Base-by-base conservation (phyloP, 2,797 vertebrate species). In the Trachurus trachurus region DNA sequence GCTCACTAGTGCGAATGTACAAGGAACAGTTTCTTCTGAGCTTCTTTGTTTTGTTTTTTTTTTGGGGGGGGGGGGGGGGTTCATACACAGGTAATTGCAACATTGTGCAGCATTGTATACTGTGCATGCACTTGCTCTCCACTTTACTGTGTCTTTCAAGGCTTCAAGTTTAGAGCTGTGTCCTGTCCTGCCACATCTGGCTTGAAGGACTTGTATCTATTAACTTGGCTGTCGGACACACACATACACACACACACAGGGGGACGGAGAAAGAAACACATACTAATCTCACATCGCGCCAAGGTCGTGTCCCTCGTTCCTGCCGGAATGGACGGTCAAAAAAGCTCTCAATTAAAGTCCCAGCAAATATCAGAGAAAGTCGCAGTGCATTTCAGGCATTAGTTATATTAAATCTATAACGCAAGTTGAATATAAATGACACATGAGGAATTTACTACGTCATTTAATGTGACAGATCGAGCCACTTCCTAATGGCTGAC, bases 221-320 rank as follows among this genome's bases (percentile, higher is more conserved):
- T 87, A 81, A 86, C 78, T 74, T 63, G 63, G 76, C 76, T 53
- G 71, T 65, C 0, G 9, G 61, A 74, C 78, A 40, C 53, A 21
- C 72, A 47, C 62, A 7, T 21, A 31, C 52, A 53, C 62, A 22
- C 31, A 21, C 44, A 61, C 62, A 45, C 45, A 2, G 26, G 5
- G 65, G 21, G 26, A 68, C 10, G 58, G 39, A 45, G 49, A 68
- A 37, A 16, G 67, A 81, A 81, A 84, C 69, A 68, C 78, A 61
- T 15, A 66, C 69, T 71, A 87, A 84, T 89, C 80, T 84, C 84
- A 68, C 83, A 82, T 83, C 49, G 45, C 69, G 58, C 62, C 90
- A 87, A 93, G 90, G 92, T 93, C 85, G 8, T 47, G 76, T 83
- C 63, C 76, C 86, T 88, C 76, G 66, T 91, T 87, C 79, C 71